Conservation (phyloP, 2,797 vertebrate species). For the Lithobates sylvaticus region DNA sequence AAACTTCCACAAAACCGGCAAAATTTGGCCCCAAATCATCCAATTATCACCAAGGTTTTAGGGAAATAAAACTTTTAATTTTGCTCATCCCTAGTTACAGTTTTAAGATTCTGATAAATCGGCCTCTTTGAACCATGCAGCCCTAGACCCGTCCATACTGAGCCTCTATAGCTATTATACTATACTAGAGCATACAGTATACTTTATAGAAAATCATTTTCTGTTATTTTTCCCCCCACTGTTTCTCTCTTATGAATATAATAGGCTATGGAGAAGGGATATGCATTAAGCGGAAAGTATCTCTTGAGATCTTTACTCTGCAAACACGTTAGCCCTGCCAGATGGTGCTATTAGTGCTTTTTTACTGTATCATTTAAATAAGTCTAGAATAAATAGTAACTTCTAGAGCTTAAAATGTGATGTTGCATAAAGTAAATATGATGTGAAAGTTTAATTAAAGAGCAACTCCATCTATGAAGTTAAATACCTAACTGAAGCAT, state of each 20-base stretch:
- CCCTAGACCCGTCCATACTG: not conserved
- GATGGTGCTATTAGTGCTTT: conserved; percentile 47
- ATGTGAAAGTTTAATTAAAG: not conserved
- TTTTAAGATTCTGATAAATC: no score
- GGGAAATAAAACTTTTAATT: no score
- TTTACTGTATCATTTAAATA: conserved; percentile 46
- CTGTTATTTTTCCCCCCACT: not conserved
- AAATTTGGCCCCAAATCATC: no score
- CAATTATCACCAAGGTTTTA: no score
- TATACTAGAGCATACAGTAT: no score
- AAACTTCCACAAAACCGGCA: no score
- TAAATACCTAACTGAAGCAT: not conserved
- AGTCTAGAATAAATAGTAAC: not conserved
- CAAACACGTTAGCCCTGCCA: conserved; percentile 49
- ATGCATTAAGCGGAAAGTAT: conserved; percentile 33
- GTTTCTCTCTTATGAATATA: not conserved
- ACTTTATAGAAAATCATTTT: not conserved
- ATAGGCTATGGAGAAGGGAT: conserved; percentile 42
- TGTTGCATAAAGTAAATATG: not conserved
- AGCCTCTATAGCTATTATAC: not conserved
- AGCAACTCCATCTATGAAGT: not conserved
- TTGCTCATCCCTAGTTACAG: no score
- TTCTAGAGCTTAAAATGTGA: not conserved
- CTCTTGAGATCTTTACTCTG: conserved; percentile 48
- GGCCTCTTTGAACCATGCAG: not conserved